Evolutionary conservation across 2,113 vertebrate species (phyloP).

Genomic region (Catharus minimus): DNA sequence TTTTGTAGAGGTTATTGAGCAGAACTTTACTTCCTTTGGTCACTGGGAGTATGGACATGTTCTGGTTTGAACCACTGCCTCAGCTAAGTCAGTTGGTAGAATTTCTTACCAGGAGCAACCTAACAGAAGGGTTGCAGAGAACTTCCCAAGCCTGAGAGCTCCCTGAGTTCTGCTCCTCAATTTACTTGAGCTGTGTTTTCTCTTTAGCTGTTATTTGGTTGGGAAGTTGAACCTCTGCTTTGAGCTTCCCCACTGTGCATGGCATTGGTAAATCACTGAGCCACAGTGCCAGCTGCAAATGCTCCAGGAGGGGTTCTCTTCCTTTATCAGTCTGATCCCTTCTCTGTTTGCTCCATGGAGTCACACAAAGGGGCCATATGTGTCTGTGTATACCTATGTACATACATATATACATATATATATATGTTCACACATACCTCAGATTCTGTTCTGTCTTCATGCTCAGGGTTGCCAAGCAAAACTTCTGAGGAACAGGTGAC

Average conservation of each 20-base stretch:
- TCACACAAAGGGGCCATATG: not conserved
- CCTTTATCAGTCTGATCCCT: not conserved
- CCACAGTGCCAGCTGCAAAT: not conserved
- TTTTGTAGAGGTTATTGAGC: not conserved
- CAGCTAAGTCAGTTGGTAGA: not conserved
- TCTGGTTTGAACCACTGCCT: not conserved
- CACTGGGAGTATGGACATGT: accelerated
- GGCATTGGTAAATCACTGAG: accelerated
- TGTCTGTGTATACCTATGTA: not conserved
- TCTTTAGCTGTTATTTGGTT: not conserved
- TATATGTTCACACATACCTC: not conserved
- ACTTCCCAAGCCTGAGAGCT: not conserved
- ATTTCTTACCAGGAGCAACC: not conserved
- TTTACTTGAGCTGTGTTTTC: not conserved
- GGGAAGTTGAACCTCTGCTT: not conserved
- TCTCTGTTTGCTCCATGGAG: not conserved
- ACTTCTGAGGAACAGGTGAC: not conserved
- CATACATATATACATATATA: accelerated
- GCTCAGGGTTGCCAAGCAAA: not conserved
- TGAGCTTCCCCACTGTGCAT: accelerated
- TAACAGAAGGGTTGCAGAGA: not conserved
- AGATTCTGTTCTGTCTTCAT: not conserved
- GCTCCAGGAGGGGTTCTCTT: not conserved
- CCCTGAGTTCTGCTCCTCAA: accelerated
- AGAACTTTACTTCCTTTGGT: not conserved